Base-by-base conservation (phyloP, 2,888 invertebrate genomes). In the Monopis laevigella region DNA sequence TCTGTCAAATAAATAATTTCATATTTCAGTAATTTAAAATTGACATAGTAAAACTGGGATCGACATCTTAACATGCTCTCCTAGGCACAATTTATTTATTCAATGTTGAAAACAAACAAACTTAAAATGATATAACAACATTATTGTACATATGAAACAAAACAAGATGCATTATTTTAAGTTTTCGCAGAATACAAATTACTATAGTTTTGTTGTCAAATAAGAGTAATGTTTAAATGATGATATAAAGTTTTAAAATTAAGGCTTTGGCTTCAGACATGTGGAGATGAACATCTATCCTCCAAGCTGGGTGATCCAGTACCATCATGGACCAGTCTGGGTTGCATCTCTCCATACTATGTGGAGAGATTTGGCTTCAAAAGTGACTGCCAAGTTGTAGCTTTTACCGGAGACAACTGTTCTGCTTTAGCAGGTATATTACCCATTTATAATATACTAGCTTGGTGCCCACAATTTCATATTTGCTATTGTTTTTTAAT, bases 331-430 rank as follows among this genome's bases (percentile, higher is more conserved):
- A 82, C 85, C 0, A 77, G 85, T 46, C 67, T 96, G 46, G 97
- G 96, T 0, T 53, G 72, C 3, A 82, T 98, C 40, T 86, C 89
- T 0, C 56, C 82, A 0, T 98, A 96, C 71, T 93, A 90, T 69
- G 90, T 93, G 5, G 87, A 90, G 48, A 84, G 95, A 45, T 98
- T 93, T 69, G 90, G 92, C 11, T 96, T 98, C 70, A 83, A 85
- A 47, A 68, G 87, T 0, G 82, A 88, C 10, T 98, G 98, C 62
- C 82, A 85, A 54, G 85, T 98, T 2, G 82, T 93, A 2, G 90
- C 94, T 0, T 97, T 96, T 65, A 97, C 97, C 0, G 98, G 98
- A 0, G 98, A 98, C 65, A 98, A 98, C 83, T 92, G 95, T 16
- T 89, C 93, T 1, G 91, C 93, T 1, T 70, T 94, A 14, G 87